Evolutionary conservation across 2,888 invertebrate species (phyloP).

Genomic region (Coelopa pilipes): DNA sequence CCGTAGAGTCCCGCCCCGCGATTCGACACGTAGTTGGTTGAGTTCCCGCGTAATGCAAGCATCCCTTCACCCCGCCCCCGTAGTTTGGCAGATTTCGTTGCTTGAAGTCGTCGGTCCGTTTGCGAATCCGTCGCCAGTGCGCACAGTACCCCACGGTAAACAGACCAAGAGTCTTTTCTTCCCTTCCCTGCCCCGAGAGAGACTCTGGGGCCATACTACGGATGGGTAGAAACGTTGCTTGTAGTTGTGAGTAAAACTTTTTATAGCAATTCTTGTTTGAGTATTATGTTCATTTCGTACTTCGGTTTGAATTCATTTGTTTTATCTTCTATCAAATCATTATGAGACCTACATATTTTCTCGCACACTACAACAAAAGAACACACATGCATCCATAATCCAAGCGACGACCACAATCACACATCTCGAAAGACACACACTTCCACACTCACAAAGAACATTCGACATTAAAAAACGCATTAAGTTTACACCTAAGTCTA

Average conservation of each 20-base stretch:
- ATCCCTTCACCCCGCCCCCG: too few relatives aligned
- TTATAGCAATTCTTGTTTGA: not conserved
- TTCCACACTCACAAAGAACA: not conserved
- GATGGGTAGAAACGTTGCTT: not conserved
- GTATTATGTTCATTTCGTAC: not conserved
- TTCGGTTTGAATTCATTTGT: not conserved
- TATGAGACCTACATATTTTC: slow-evolving; percentile 16
- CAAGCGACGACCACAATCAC: not conserved
- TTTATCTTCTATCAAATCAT: slow-evolving; percentile 4
- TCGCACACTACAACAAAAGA: slow-evolving; percentile 22
- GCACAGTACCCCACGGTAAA: not conserved
- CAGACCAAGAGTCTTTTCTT: not conserved
- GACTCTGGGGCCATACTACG: not conserved
- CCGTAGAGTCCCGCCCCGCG: not conserved
- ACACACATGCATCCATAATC: slow-evolving; percentile 5
- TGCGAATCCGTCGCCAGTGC: not conserved
- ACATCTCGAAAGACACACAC: not conserved
- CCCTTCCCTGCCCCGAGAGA: not conserved
- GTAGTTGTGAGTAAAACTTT: slow-evolving; percentile 13
- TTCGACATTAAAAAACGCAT: too few relatives aligned
- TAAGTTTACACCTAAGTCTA: not conserved
- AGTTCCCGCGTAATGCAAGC: not conserved
- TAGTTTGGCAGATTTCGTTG: too few relatives aligned
- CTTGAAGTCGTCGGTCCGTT: too few relatives aligned
- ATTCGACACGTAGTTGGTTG: not conserved